Evolutionary conservation across 2,888 invertebrate species (phyloP).

Genomic region (Periphyllus acericola): DNA sequence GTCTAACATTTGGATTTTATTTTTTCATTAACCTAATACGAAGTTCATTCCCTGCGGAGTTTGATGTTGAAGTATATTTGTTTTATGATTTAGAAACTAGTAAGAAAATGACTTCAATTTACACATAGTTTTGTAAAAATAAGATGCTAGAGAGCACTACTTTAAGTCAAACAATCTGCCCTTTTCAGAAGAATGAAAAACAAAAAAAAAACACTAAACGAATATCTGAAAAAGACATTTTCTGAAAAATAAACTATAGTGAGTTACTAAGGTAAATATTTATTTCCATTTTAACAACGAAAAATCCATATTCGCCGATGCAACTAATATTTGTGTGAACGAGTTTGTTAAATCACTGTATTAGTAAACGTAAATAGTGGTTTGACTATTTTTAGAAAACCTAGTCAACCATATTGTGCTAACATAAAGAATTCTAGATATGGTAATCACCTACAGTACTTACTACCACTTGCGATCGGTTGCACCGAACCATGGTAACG

Average conservation of each 20-base stretch:
- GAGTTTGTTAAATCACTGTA: conserved; percentile 4
- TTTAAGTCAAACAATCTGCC: conserved; percentile 21
- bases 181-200: conserved; percentile 3
- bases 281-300: conserved; percentile 44
- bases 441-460: not conserved
- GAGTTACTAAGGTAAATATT: conserved; percentile 24
- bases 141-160: not conserved
- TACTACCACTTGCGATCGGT: too few relatives aligned
- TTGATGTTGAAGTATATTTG: not conserved
- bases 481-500: too few relatives aligned
- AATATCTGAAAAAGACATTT: conserved; percentile 28
- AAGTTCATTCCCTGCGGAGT: not conserved
- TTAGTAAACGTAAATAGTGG: not conserved
- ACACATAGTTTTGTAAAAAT: not conserved
- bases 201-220: not conserved
- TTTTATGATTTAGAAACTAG: not conserved
- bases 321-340: conserved; percentile 38
- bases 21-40: not conserved
- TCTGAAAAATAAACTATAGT: conserved; percentile 34
- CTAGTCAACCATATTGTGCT: not conserved
- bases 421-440: not conserved
- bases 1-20: not conserved
- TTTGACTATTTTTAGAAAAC: conserved; percentile 25
- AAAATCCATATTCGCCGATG: conserved; percentile 13
- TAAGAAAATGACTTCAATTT: not conserved